Evolutionary conservation across 2,797 vertebrate genomes (phyloP), one percentile per base, ranked within the genome.

Genomic region (Pangasius macronema): DNA sequence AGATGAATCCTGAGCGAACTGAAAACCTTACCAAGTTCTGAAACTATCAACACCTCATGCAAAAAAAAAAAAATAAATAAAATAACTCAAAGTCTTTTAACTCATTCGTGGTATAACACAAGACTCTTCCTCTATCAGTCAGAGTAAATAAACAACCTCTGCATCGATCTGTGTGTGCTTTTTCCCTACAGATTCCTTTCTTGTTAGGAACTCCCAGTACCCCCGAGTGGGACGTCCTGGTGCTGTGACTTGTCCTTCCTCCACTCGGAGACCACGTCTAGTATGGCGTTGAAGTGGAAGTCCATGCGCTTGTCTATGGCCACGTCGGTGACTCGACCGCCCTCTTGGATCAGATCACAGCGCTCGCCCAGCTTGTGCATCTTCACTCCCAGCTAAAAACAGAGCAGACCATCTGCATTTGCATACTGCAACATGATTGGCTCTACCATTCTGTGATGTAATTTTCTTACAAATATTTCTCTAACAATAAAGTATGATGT

Each of bases 261-360:
- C 98, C 98, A 99, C 89, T 99, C 98, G 10, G 98, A 97, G 86
- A 99, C 97, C 51, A 99, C 98, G 89, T 99, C 98, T 93, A 99
- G 94, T 93, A 99, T 98, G 91, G 97, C 98, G 91, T 99, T 99
- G 93, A 99, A 99, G 95, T 99, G 98, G 93, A 99, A 99, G 93
- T 99, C 98, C 98, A 99, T 99, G 91, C 98, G 98, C 93, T 99
- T 99, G 96, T 99, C 98, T 86, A 99, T 97, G 92, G 98, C 94
- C 3, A 97, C 96, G 92, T 99, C 98, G 39, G 97, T 98, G 87
- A 95, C 95, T 88, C 95, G 96, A 88, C 98, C 98, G 49, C 97
- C 97, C 95, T 99, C 98, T 95, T 99, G 97, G 92, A 99, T 97
- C 90, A 99, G 96, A 94, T 99, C 98, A 91, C 98, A 99, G 84